Conservation (phyloP, 2,797 vertebrate species). For the Nyctalus aviator region DNA sequence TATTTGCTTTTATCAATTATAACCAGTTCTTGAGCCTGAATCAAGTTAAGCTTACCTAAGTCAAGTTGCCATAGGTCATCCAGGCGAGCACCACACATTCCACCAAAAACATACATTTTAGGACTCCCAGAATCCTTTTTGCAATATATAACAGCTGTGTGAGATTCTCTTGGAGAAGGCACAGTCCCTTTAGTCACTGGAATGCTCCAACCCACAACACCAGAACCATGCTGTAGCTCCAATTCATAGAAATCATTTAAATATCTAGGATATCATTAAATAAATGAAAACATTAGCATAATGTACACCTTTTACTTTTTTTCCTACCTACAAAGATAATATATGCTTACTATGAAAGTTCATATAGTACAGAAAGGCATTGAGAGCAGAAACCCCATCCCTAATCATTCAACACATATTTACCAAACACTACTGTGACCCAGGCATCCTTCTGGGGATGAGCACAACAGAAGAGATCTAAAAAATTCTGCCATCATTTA, state of each 20-base stretch:
- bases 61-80: conserved; percentile 98
- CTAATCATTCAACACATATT: neutral
- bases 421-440: conserved; percentile 8
- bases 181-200: conserved; percentile 93
- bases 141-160: conserved; percentile 92
- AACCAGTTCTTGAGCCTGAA: conserved; percentile 40
- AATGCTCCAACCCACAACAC: conserved; percentile 94
- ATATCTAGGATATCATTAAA: conserved; percentile 88
- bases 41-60: conserved; percentile 90
- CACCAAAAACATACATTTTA: conserved; percentile 97
- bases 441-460: neutral
- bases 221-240: conserved; percentile 95
- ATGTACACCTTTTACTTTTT: neutral
- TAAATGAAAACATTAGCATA: conserved; percentile 56
- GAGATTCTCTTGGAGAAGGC: conserved; percentile 96
- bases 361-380: neutral
- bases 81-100: conserved; percentile 95
- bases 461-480: conserved; percentile 31
- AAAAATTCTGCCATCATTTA: neutral
- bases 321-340: conserved; percentile 59
- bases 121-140: conserved; percentile 89
- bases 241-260: conserved; percentile 97
- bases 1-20: conserved; percentile 33
- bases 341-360: conserved; percentile 22
- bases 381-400: neutral